Evolutionary conservation across 35 echinoderm and acorn worm species (phyloP).

Genomic region (Lytechinus variegatus): DNA sequence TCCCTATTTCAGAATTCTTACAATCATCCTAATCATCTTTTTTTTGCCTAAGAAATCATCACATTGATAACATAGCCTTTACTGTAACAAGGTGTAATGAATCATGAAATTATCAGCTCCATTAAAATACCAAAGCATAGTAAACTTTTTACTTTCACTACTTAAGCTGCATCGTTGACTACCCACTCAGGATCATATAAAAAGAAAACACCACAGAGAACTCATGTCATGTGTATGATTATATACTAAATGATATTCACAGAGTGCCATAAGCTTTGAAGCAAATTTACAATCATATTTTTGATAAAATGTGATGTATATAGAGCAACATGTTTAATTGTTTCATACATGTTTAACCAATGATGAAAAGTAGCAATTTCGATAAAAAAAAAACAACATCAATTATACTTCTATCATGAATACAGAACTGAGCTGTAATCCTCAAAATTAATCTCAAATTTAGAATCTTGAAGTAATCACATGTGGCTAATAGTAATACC

Average conservation of each 20-base stretch:
- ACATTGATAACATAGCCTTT: background rate
- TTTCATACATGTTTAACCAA: background rate
- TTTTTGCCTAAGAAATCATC: background rate
- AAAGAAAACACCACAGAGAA: background rate
- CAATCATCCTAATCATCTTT: background rate
- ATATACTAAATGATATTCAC: background rate
- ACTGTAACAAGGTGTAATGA: background rate
- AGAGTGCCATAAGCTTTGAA: background rate
- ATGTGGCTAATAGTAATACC: background rate
- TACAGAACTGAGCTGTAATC: background rate
- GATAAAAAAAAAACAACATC: background rate
- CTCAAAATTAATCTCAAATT: background rate
- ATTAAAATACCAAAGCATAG: background rate
- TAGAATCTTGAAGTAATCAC: background rate
- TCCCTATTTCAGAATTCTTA: background rate
- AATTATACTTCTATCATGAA: background rate
- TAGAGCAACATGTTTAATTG: background rate
- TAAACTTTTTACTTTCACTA: background rate
- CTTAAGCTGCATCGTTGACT: background rate
- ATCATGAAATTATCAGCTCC: background rate
- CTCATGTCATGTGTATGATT: background rate
- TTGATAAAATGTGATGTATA: constrained; percentile 6
- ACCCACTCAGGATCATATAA: background rate
- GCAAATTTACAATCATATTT: constrained; percentile 4
- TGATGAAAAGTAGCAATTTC: background rate